Conservation (phyloP, 2,888 invertebrate species). For the Lacanobia oleracea region DNA sequence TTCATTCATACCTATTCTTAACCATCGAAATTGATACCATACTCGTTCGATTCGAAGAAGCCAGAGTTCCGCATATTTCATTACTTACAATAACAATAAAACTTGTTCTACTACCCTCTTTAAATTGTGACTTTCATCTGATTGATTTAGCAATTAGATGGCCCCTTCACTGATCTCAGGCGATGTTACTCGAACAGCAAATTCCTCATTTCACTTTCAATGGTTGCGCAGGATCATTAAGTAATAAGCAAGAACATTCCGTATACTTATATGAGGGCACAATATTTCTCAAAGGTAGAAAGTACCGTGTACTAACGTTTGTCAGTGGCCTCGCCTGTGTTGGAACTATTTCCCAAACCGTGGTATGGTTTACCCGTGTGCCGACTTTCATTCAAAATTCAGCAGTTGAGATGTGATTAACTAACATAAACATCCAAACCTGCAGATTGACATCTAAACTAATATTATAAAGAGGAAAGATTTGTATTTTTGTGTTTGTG, state of each 20-base stretch:
- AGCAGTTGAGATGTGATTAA: not conserved
- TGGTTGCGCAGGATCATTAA: conserved; percentile 6
- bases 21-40: not conserved
- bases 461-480: too few species aligned
- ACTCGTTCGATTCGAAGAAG: not conserved
- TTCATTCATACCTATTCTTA: too few species aligned
- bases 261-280: conserved; percentile 1
- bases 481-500: too few species aligned
- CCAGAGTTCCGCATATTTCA: not conserved
- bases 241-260: conserved; percentile 16
- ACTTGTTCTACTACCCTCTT: not conserved
- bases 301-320: not conserved
- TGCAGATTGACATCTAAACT: not conserved
- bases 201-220: conserved; percentile 14
- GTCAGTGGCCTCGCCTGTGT: not conserved
- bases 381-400: not conserved
- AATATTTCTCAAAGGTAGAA: conserved; percentile 19
- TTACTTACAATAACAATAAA: conserved; percentile 3
- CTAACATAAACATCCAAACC: not conserved
- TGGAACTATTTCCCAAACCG: too few species aligned
- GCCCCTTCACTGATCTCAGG: not conserved
- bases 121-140: not conserved
- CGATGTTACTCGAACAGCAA: conserved; percentile 14
- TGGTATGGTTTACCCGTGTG: too few species aligned
- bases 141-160: not conserved